Percentiles rank a stretch among this genome's conserved stretches.
Conservation (phyloP, 1,140 invertebrate genomes). For the Listronotus bonariensis region DNA sequence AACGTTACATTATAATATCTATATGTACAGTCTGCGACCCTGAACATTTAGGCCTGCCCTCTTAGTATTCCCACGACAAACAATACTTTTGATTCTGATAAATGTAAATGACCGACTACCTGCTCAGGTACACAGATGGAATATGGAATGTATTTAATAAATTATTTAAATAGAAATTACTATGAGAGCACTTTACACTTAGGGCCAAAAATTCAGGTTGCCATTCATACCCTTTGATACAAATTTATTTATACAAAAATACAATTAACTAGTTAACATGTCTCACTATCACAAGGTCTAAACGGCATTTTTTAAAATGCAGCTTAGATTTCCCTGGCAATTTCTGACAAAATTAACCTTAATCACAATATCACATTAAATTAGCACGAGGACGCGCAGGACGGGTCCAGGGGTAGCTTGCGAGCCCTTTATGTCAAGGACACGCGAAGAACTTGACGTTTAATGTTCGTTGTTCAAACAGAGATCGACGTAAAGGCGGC, state of each 20-base stretch:
- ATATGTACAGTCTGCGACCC: conserved; percentile 18
- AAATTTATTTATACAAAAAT: conserved; percentile 25
- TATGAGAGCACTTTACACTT: conserved; percentile 6
- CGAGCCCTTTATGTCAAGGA: neutral
- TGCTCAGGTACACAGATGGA: conserved; percentile 22
- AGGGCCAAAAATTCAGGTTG: conserved; percentile 13
- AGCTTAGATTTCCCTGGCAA: conserved; percentile 14
- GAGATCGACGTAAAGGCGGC: conserved; percentile 27
- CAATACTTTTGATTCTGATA: conserved; percentile 10
- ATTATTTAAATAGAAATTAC: neutral
- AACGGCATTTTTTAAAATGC: conserved; percentile 11
- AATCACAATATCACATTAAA: conserved; percentile 28
- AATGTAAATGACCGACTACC: conserved; percentile 26
- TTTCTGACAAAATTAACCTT: conserved; percentile 19
- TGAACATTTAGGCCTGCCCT: conserved; percentile 18
- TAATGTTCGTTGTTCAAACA: conserved; percentile 31
- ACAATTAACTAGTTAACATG: conserved; percentile 38
- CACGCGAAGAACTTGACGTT: conserved; percentile 7
- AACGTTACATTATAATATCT: conserved; percentile 23
- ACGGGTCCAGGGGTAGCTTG: conserved; percentile 11
- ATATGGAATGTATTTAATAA: conserved; percentile 39
- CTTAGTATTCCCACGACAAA: conserved; percentile 9
- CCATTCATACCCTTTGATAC: conserved; percentile 13
- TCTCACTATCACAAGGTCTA: conserved; percentile 41
- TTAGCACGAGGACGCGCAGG: conserved; percentile 22